Conservation (phyloP, 2,888 invertebrate species). For the Cotesia congregata region DNA sequence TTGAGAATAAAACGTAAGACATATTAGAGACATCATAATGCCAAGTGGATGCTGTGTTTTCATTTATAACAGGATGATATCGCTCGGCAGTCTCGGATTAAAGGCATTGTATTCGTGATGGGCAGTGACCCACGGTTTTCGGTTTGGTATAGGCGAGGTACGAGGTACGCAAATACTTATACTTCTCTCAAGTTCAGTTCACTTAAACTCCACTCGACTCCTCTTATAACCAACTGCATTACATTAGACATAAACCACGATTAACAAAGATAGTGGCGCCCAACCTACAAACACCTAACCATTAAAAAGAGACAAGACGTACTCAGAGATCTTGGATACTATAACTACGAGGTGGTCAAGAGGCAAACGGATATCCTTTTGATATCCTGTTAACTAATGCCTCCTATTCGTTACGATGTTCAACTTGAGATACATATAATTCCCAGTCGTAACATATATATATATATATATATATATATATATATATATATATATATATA, state of each 20-base stretch:
- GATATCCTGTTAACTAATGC: slow-evolving; percentile 71
- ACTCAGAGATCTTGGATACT: slow-evolving; percentile 54
- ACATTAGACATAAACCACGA: neutral
- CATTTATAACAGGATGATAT: slow-evolving; percentile 68
- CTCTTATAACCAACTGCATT: neutral
- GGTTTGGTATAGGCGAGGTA: slow-evolving; percentile 31
- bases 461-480: slow-evolving; percentile 34
- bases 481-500: slow-evolving; percentile 10
- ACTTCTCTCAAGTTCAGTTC: neutral
- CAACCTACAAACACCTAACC: neutral
- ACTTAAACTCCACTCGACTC: neutral
- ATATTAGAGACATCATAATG: slow-evolving; percentile 71
- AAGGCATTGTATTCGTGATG: slow-evolving; percentile 65
- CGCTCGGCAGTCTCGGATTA: slow-evolving; percentile 69
- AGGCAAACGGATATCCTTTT: slow-evolving; percentile 67
- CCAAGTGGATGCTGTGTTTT: slow-evolving; percentile 69
- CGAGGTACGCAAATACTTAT: neutral
- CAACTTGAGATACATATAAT: slow-evolving; percentile 59
- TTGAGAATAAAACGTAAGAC: slow-evolving; percentile 61
- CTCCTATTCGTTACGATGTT: slow-evolving; percentile 67
- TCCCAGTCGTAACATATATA: slow-evolving; percentile 54
- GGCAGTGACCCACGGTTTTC: slow-evolving; percentile 9
- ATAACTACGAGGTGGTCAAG: slow-evolving; percentile 65
- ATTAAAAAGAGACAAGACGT: slow-evolving; percentile 21
- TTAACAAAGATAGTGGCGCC: neutral